phyloP scores from a whole-genome alignment of 2,113 vertebrate genomes.

The Crotalus helleri region DNA sequence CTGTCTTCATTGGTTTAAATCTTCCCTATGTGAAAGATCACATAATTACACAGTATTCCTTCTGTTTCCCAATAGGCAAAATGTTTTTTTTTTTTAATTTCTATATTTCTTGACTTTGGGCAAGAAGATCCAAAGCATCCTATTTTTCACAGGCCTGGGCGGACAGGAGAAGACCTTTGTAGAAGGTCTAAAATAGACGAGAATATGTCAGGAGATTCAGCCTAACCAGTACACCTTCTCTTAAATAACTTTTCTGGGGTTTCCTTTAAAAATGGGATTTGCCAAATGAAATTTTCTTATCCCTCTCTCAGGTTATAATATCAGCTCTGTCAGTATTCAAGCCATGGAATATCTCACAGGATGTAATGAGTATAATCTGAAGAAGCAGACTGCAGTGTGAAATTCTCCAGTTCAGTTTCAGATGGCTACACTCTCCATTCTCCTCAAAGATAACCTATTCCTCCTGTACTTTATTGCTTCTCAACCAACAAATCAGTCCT shows the following conservation, averaged over 20 bases:
- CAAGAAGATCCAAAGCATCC: neutral
- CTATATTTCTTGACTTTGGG: neutral
- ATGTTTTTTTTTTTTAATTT: neutral
- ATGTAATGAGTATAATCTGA: neutral
- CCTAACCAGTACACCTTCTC: neutral
- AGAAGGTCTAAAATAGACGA: neutral
- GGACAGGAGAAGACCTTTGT: neutral
- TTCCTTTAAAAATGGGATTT: neutral
- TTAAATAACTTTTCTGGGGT: neutral
- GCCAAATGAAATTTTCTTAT: neutral
- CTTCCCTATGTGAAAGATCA: neutral
- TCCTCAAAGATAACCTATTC: neutral
- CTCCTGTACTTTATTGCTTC: neutral
- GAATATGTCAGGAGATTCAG: neutral
- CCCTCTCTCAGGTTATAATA: neutral
- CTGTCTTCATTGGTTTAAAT: neutral
- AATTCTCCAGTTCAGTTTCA: neutral
- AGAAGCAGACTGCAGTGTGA: neutral
- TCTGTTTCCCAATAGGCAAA: neutral
- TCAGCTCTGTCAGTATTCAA: neutral
- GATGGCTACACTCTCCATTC: neutral
- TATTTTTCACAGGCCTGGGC: neutral
- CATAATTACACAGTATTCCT: neutral
- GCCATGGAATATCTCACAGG: neutral
- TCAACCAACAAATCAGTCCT: neutral